phyloP scores from a whole-genome alignment of 2,888 invertebrate species.

The Alviniconcha strummeri region DNA sequence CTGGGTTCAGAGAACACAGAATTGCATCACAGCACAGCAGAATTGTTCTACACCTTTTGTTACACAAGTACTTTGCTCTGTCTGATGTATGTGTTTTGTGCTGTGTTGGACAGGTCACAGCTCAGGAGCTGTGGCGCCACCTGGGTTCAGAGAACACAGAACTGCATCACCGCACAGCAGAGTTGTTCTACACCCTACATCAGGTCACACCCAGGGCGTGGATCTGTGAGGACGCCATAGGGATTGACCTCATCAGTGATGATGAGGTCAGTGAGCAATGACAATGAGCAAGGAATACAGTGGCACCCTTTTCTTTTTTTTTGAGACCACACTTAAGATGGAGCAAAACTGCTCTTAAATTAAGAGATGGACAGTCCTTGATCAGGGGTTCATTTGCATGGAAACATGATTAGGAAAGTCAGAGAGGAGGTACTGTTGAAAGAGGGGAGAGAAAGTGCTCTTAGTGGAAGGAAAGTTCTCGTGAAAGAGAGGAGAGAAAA shows the following conservation, averaged over 20 bases:
- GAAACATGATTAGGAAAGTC: too few species aligned
- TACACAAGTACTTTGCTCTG: constrained; percentile 71
- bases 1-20: constrained; percentile 78
- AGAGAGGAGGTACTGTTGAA: too few species aligned
- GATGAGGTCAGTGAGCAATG: constrained; percentile 61
- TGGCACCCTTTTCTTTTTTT: background rate
- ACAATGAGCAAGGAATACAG: background rate
- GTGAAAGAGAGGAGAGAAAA: too few species aligned
- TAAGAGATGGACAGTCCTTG: too few species aligned
- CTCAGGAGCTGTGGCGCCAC: constrained; percentile 84
- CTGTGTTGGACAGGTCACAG: constrained; percentile 76
- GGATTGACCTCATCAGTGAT: constrained; percentile 68
- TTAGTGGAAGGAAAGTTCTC: too few species aligned
- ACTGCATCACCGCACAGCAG: constrained; percentile 80
- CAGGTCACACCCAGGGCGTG: constrained; percentile 79
- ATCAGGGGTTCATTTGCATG: too few species aligned
- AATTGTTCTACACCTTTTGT: constrained; percentile 86
- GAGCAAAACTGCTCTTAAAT: too few species aligned
- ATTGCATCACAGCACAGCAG: constrained; percentile 80
- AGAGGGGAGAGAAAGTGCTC: too few species aligned
- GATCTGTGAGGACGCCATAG: constrained; percentile 84
- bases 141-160: constrained; percentile 78
- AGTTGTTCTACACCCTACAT: constrained; percentile 86
- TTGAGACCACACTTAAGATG: background rate
- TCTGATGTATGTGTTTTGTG: too few species aligned